Evolutionary conservation across 2,113 vertebrate genomes (phyloP).

Genomic region (Pardalotus punctatus): DNA sequence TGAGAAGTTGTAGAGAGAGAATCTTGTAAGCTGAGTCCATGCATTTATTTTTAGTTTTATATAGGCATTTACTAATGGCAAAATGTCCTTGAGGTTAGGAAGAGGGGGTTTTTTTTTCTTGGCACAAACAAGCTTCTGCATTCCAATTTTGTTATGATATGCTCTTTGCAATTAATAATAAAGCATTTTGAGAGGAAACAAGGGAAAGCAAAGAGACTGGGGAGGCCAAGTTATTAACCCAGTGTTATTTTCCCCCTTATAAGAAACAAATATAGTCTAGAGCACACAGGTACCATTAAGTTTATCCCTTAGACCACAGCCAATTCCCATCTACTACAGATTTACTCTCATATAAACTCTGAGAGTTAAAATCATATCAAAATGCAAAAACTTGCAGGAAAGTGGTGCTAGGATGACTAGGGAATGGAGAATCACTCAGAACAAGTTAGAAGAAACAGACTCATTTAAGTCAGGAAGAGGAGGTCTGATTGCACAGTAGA

Average conservation of each 20-base stretch:
- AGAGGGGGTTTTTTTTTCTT: background rate
- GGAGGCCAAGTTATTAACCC: constrained; percentile 22
- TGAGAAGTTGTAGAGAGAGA: background rate
- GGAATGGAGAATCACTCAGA: background rate
- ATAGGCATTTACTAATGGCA: constrained; percentile 15
- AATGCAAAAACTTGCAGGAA: background rate
- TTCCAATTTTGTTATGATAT: constrained; percentile 17
- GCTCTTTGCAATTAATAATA: constrained; percentile 35
- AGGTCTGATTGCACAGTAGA: background rate
- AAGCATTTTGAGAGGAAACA: constrained; percentile 3
- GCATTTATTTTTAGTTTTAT: constrained; percentile 33
- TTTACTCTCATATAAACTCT: background rate
- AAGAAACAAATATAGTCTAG: background rate
- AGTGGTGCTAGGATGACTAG: background rate
- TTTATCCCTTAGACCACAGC: background rate
- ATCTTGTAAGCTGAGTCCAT: background rate
- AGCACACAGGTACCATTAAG: background rate
- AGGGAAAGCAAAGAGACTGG: background rate
- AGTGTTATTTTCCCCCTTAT: background rate
- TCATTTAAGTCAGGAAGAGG: background rate
- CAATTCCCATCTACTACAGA: background rate
- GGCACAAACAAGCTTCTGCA: background rate
- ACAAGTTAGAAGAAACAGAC: background rate
- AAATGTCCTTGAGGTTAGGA: constrained; percentile 40
- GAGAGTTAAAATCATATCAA: background rate